Percentiles rank a stretch among this genome's conserved stretches.
Evolutionary conservation across 2,113 vertebrate species (phyloP).

Genomic region (Orycteropus afer): DNA sequence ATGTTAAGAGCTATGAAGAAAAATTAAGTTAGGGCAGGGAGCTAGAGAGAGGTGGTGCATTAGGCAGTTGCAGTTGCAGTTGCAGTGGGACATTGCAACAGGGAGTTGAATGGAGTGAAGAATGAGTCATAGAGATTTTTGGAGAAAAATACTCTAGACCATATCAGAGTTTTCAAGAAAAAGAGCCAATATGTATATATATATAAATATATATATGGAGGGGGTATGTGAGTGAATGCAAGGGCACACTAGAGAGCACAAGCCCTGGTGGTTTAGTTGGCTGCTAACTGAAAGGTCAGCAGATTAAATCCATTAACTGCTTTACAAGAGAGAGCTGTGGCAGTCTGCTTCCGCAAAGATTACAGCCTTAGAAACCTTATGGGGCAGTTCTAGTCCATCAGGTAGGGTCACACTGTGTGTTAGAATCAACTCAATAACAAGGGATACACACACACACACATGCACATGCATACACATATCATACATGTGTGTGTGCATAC

Average conservation of each 20-base stretch:
- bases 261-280: too few species aligned
- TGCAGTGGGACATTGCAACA: not conserved
- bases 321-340: not conserved
- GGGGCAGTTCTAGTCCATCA: not conserved
- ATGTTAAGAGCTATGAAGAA: not conserved
- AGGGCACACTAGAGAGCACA: too few species aligned
- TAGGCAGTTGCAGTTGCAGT: rapidly evolving
- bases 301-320: too few species aligned
- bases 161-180: not conserved
- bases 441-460: too few species aligned
- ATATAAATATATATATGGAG: too few species aligned
- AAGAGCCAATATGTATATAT: not conserved
- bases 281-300: not conserved
- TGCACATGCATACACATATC: too few species aligned
- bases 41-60: not conserved
- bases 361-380: not conserved
- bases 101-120: not conserved
- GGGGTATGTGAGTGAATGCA: too few species aligned
- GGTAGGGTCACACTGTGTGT: not conserved
- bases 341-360: not conserved
- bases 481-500: too few species aligned
- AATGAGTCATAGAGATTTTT: not conserved
- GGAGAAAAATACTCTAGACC: not conserved
- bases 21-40: not conserved
- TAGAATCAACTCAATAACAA: not conserved